Base-by-base conservation (phyloP, 2,797 vertebrate genomes). In the Neostethus bicornis region DNA sequence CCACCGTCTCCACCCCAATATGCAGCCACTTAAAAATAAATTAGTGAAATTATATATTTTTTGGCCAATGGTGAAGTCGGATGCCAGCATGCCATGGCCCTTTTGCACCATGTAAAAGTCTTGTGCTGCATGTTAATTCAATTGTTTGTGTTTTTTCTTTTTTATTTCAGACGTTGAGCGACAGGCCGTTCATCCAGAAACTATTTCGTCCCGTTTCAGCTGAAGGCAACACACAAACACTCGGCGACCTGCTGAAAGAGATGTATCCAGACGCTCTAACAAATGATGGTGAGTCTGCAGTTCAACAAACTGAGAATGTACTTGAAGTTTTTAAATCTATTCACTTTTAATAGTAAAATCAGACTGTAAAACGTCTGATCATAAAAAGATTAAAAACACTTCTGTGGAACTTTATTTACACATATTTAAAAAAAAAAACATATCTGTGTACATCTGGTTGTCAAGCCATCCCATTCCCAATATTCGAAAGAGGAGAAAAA, bases 111-210 rank as follows among this genome's bases (percentile, higher is more conserved):
- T n/a, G n/a, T n/a, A n/a, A n/a, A n/a, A n/a, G n/a, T 41, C 1
- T 25, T n/a, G 1, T 34, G 19, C 7, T 7, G 16, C 21, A 2
- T 28, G 14, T 52, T 35, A 57, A 21, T 32, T n/a, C 45, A 24
- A 4, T 11, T 37, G 8, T 31, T 4, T n/a, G 23, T 54, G 26
- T 34, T 61, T 55, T 73, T 67, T 4, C 16, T 7, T 19, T 80
- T 13, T 54, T 25, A 2, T 61, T 79, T 1, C 86, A 99, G 96
- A 93, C 94, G 8, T 92, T 89, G 34, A 94, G 92, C 56, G 94
- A 98, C 65, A 89, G 94, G 60, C 96, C 96, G 37, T 99, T 97
- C 89, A 94, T 98, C 88, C 97, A 99, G 91, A 99, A 95, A 79
- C 91, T 94, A 19, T 98, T 97, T 88, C 96, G 96, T 25, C 96